phyloP scores from a whole-genome alignment of 1,140 invertebrate genomes.

The Magallana ariakensis region DNA sequence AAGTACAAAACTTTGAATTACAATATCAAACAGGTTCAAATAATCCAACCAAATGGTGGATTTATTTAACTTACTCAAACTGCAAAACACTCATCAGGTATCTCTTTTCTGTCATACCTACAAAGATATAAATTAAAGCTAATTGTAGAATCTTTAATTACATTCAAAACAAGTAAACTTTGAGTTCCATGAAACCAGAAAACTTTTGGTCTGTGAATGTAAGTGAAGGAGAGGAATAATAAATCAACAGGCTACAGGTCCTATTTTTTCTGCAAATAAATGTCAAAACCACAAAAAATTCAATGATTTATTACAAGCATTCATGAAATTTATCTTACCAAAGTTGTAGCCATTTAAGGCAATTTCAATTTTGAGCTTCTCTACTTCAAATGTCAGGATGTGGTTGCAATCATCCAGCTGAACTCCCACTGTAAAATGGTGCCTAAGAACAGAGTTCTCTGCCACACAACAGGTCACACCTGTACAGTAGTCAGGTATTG shows the following conservation, averaged over 20 bases:
- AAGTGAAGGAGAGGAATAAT: no score
- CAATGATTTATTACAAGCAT: no score
- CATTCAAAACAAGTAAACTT: no score
- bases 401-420: slow-evolving; percentile 49
- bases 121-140: not conserved
- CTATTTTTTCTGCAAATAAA: no score
- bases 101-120: slow-evolving; percentile 18
- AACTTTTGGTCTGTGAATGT: no score
- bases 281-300: no score
- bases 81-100: slow-evolving; percentile 17
- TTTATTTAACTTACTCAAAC: not conserved
- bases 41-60: no score
- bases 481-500: slow-evolving; percentile 33
- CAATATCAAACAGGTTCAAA: no score
- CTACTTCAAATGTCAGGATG: slow-evolving; percentile 45
- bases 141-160: no score
- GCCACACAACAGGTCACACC: slow-evolving; percentile 39
- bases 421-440: slow-evolving; percentile 41
- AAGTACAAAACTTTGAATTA: no score
- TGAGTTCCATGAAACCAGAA: no score
- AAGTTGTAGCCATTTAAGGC: slow-evolving; percentile 45
- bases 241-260: no score
- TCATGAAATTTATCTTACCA: not conserved
- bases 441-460: slow-evolving; percentile 17
- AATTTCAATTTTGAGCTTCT: slow-evolving; percentile 46